Conservation (phyloP, 35 echinoderm and acorn worm species). For the Ophioderma brevispina region DNA sequence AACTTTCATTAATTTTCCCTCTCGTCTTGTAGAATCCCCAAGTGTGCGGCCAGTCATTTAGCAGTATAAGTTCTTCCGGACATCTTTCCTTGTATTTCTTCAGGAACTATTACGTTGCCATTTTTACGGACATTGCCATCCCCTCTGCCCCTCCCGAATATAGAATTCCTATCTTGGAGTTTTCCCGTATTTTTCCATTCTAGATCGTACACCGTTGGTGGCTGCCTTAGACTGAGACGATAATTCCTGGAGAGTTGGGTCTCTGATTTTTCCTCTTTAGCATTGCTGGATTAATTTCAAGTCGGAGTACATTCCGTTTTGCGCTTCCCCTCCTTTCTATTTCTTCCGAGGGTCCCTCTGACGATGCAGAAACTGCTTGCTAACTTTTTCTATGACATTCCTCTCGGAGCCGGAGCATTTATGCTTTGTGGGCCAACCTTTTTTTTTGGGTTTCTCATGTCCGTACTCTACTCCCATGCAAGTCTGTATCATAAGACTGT, state of each 20-base stretch:
- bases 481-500: no score
- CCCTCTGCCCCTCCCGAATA: neutral
- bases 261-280: neutral
- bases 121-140: constrained; percentile 6
- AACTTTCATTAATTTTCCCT: neutral
- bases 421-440: no score
- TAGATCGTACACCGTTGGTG: neutral
- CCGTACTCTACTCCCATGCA: no score
- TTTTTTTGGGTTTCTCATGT: no score
- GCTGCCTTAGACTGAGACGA: neutral
- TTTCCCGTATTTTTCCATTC: constrained; percentile 20
- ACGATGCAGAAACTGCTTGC: neutral
- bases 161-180: constrained; percentile 12
- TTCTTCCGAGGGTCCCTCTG: neutral
- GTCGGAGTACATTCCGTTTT: neutral
- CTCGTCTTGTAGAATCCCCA: constrained; percentile 30
- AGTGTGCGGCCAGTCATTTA: constrained; percentile 11
- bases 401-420: no score
- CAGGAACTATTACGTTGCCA: constrained; percentile 24
- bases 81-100: neutral
- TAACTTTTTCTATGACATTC: neutral
- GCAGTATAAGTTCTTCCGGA: constrained; percentile 16
- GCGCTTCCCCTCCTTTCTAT: neutral
- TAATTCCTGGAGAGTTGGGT: neutral
- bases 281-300: neutral